These are phyloP conservation scores for Hemicordylus capensis DNA, from an alignment of 2,113 vertebrate species.

Conservation along the genomic window DNA sequence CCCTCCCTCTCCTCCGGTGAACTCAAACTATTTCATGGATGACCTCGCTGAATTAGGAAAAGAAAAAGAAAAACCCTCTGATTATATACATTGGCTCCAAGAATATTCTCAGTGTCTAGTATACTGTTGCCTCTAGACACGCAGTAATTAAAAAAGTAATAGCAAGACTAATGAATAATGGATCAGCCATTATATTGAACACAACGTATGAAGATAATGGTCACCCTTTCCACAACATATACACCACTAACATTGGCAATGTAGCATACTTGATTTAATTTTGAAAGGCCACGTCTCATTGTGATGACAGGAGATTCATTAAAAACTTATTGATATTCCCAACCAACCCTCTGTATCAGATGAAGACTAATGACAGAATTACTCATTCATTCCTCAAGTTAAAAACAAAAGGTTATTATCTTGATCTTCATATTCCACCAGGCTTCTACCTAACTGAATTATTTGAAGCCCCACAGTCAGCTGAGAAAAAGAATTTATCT, in stretches of 20 bases:
- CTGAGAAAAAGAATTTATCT: neutral
- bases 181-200: conserved; percentile 13
- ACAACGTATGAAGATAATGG: conserved; percentile 18
- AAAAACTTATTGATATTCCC: conserved; percentile 53
- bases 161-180: conserved; percentile 23
- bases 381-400: conserved; percentile 23
- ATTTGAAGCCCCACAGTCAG: conserved; percentile 1
- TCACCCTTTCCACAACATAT: conserved; percentile 3
- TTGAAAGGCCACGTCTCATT: neutral
- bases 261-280: conserved; percentile 28
- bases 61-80: neutral
- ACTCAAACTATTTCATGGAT: conserved; percentile 16
- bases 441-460: neutral
- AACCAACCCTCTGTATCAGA: conserved; percentile 38
- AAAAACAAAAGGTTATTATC: conserved; percentile 63
- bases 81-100: conserved; percentile 5
- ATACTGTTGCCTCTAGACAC: conserved; percentile 10
- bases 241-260: neutral
- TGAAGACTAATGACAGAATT: conserved; percentile 57
- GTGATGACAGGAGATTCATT: conserved; percentile 28
- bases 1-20: neutral
- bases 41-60: neutral
- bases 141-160: conserved; percentile 19
- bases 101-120: conserved; percentile 11
- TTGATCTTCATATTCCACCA: conserved; percentile 41